These are phyloP conservation scores for Limenitis camilla DNA, from an alignment of 2,888 invertebrate genomes.

Conservation along the genomic window DNA sequence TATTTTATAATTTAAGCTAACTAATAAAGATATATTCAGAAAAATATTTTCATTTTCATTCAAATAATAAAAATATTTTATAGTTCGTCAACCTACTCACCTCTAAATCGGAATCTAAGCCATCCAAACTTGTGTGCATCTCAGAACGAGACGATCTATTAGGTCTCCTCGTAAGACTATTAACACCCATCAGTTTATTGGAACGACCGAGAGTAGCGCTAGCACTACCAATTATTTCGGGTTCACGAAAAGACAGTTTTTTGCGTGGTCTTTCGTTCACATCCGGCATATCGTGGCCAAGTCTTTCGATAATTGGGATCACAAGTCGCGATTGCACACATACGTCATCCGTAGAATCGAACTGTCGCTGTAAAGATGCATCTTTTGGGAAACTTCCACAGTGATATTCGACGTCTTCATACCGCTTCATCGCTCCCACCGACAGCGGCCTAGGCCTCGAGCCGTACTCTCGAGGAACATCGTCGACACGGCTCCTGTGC, in stretches of 20 bases:
- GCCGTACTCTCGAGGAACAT: conserved; percentile 38
- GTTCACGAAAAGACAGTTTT: conserved; percentile 90
- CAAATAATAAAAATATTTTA: background rate
- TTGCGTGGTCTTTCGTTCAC: conserved; percentile 80
- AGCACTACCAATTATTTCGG: conserved; percentile 77
- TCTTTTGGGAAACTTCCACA: conserved; percentile 43
- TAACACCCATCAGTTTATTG: conserved; percentile 63
- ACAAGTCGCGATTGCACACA: conserved; percentile 60
- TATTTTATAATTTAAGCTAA: too few species aligned
- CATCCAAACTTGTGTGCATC: conserved; percentile 69
- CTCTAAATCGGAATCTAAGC: conserved; percentile 76
- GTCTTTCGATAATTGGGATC: conserved; percentile 60
- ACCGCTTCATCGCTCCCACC: conserved; percentile 54
- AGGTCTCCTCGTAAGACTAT: conserved; percentile 51
- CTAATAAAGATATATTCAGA: background rate
- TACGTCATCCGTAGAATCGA: conserved; percentile 55
- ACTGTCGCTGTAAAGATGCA: conserved; percentile 39
- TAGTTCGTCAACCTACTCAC: conserved; percentile 38
- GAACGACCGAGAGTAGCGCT: conserved; percentile 54
- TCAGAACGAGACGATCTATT: conserved; percentile 52
- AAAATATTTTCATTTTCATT: background rate
- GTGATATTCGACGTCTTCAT: conserved; percentile 44
- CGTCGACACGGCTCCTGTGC: conserved; percentile 54
- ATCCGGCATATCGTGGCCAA: conserved; percentile 48
- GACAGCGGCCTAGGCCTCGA: conserved; percentile 54